These are phyloP conservation scores for Drosophila nasuta DNA, from an alignment of 1,140 invertebrate genomes.

Conservation along the genomic window DNA sequence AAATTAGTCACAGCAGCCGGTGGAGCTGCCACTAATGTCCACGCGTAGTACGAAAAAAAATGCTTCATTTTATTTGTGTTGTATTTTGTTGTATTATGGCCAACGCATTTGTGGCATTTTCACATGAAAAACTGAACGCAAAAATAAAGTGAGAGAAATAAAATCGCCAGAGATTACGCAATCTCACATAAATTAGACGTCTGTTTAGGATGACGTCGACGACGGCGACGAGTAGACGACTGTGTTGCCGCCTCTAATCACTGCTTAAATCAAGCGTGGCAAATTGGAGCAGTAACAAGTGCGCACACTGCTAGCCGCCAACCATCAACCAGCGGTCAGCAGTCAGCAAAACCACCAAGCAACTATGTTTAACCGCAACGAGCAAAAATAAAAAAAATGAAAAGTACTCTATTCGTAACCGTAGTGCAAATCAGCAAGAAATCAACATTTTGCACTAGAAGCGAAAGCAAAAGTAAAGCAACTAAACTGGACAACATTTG, in stretches of 20 bases:
- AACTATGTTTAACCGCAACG: conserved; percentile 16
- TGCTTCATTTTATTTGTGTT: not conserved
- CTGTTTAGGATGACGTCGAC: conserved; percentile 66
- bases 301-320: conserved; percentile 63
- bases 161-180: conserved; percentile 66
- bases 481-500: conserved; percentile 41
- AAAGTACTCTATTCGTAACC: not conserved
- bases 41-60: conserved; percentile 17
- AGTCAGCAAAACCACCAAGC: conserved; percentile 29
- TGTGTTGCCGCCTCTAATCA: conserved; percentile 65
- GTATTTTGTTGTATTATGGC: conserved; percentile 17
- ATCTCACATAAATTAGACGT: conserved; percentile 76
- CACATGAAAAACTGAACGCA: conserved; percentile 52
- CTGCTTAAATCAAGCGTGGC: conserved; percentile 78
- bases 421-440: conserved; percentile 42
- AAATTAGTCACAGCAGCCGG: conserved; percentile 62
- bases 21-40: conserved; percentile 32
- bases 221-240: conserved; percentile 9
- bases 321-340: conserved; percentile 32
- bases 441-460: conserved; percentile 55
- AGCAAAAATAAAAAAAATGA: conserved; percentile 30
- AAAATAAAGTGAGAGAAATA: conserved; percentile 16
- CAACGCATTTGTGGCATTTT: conserved; percentile 70
- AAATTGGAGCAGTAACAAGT: conserved; percentile 81
- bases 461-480: conserved; percentile 71